A percentile compares a stretch with the other conserved stretches of the same genome.
Evolutionary conservation across 2,888 invertebrate species (phyloP).

Genomic region (Boloria selene): DNA sequence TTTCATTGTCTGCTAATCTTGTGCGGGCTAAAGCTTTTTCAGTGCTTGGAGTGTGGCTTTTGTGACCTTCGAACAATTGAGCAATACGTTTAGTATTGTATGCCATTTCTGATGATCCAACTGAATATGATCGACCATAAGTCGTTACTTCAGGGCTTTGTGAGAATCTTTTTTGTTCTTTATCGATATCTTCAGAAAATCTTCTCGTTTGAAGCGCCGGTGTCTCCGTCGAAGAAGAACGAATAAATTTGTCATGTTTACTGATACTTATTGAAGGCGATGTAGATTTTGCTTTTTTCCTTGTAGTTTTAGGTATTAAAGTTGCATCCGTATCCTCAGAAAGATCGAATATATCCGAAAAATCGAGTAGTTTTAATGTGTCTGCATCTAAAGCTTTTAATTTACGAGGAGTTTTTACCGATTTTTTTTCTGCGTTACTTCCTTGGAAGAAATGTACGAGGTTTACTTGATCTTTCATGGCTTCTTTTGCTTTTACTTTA

Average conservation of each 20-base stretch:
- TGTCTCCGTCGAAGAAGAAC: slow-evolving; percentile 47
- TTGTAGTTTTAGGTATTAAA: slow-evolving; percentile 45
- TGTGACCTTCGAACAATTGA: slow-evolving; percentile 62
- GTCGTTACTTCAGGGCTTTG: slow-evolving; percentile 54
- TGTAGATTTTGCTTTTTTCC: slow-evolving; percentile 42
- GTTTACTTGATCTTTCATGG: slow-evolving; percentile 41
- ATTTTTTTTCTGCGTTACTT: slow-evolving; percentile 46
- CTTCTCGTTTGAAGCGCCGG: slow-evolving; percentile 51
- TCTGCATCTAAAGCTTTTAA: slow-evolving; percentile 64
- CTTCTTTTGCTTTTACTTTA: slow-evolving; percentile 47
- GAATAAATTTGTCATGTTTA: slow-evolving; percentile 42
- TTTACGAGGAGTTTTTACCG: slow-evolving; percentile 55
- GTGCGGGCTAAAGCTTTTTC: slow-evolving; percentile 54
- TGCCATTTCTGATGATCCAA: slow-evolving; percentile 55
- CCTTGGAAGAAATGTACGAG: slow-evolving; percentile 57
- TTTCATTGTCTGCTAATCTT: slow-evolving; percentile 55
- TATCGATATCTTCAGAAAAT: slow-evolving; percentile 52
- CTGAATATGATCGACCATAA: slow-evolving; percentile 59
- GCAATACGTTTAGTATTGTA: slow-evolving; percentile 62
- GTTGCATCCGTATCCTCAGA: slow-evolving; percentile 64
- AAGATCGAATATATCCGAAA: slow-evolving; percentile 59
- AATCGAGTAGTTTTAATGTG: slow-evolving; percentile 51
- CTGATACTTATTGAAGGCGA: slow-evolving; percentile 45
- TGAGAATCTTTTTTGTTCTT: slow-evolving; percentile 51
- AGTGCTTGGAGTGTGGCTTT: slow-evolving; percentile 60